Conservation (phyloP, 1,140 invertebrate genomes). For the Galleria mellonella region DNA sequence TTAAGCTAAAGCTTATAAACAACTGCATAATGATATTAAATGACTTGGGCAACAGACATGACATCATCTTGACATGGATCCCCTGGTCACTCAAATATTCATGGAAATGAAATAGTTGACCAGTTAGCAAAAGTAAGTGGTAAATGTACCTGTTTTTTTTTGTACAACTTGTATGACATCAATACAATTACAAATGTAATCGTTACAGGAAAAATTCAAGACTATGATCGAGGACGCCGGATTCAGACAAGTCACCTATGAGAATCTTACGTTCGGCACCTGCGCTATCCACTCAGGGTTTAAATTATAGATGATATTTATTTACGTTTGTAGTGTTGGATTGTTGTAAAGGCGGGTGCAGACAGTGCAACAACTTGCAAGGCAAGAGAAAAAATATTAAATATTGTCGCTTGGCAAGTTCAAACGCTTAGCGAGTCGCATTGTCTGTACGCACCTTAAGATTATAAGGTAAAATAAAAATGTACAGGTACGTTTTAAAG, state of each 20-base stretch:
- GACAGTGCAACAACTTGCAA: neutral
- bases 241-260: slow-evolving; percentile 89
- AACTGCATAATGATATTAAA: too few relatives aligned
- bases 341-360: neutral
- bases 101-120: too few relatives aligned
- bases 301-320: slow-evolving; percentile 77
- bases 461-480: neutral
- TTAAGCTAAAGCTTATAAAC: too few relatives aligned
- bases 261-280: slow-evolving; percentile 93
- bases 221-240: slow-evolving; percentile 91
- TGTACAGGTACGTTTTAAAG: neutral
- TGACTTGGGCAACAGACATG: too few relatives aligned
- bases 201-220: slow-evolving; percentile 88
- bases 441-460: neutral
- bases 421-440: neutral
- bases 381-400: neutral
- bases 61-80: too few relatives aligned
- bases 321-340: too few relatives aligned
- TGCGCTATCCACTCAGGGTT: slow-evolving; percentile 96
- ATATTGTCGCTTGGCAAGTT: neutral
- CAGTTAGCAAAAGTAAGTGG: too few relatives aligned
- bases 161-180: too few relatives aligned
- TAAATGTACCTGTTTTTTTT: too few relatives aligned
- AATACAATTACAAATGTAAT: neutral
- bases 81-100: too few relatives aligned